Evolutionary conservation across 2,797 vertebrate genomes (phyloP).

Genomic region (Labeo calbasu): DNA sequence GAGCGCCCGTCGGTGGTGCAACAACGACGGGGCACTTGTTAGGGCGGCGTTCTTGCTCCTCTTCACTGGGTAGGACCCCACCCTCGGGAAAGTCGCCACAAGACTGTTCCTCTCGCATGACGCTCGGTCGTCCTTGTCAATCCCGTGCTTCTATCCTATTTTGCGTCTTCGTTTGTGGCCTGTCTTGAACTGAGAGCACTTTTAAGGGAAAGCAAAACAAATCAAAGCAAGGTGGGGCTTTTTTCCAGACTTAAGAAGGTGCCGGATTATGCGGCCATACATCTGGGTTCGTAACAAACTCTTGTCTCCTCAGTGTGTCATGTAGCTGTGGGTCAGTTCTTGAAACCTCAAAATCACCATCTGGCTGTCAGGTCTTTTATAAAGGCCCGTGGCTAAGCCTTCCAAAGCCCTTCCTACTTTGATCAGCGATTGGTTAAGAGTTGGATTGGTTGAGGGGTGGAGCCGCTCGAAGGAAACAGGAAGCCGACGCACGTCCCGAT

Average conservation of each 20-base stretch:
- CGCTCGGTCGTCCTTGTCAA: constrained; percentile 52
- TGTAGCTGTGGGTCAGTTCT: constrained; percentile 65
- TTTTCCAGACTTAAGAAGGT: neutral
- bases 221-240: neutral
- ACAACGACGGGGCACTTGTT: constrained; percentile 79
- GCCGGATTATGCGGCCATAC: neutral
- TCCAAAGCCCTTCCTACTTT: constrained; percentile 70
- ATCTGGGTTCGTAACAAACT: constrained; percentile 1
- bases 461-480: constrained; percentile 69
- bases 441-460: constrained; percentile 60
- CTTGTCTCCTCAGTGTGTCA: constrained; percentile 41
- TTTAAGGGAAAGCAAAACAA: constrained; percentile 1
- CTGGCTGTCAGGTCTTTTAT: constrained; percentile 73
- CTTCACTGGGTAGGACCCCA: constrained; percentile 78
- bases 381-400: constrained; percentile 69
- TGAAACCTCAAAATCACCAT: constrained; percentile 67
- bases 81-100: constrained; percentile 81
- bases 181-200: neutral
- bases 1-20: constrained; percentile 69
- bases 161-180: neutral
- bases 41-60: constrained; percentile 74
- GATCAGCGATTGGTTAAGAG: constrained; percentile 71
- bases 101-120: constrained; percentile 85
- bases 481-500: constrained; percentile 64
- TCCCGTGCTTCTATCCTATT: neutral